Evolutionary conservation across 1,140 invertebrate species (phyloP).

Genomic region (Formica selysi): DNA sequence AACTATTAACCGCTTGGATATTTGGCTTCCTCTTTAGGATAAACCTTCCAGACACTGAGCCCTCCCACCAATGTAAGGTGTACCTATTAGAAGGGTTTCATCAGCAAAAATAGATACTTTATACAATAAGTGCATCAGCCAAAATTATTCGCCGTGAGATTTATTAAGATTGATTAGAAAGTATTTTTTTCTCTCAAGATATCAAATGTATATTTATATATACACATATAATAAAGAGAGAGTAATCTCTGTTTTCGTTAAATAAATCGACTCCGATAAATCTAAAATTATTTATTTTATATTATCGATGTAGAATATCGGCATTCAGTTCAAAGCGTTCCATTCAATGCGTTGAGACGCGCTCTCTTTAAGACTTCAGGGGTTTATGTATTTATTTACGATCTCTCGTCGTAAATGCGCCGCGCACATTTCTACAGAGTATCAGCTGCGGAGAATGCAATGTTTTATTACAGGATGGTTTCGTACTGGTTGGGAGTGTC

Average conservation of each 20-base stretch:
- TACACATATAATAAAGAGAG: too few species aligned
- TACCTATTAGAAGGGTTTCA: too few species aligned
- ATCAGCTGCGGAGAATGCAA: background rate
- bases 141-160: too few species aligned
- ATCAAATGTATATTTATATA: too few species aligned
- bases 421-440: background rate
- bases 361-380: background rate
- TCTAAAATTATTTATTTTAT: slow-evolving; percentile 8
- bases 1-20: too few species aligned
- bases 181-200: too few species aligned
- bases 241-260: background rate
- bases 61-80: too few species aligned
- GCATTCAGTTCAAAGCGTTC: background rate
- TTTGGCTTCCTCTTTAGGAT: too few species aligned
- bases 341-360: background rate
- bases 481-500: slow-evolving; percentile 98
- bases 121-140: too few species aligned
- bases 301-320: background rate
- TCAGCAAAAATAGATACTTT: too few species aligned
- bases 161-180: too few species aligned
- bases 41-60: too few species aligned
- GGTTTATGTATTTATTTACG: slow-evolving; percentile 42
- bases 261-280: background rate
- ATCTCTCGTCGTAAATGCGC: slow-evolving; percentile 17
- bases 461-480: slow-evolving; percentile 91